A percentile compares a stretch with the other conserved stretches of the same genome.
Conservation (phyloP, 92 coral and sea anemone genomes). For the Paramuricea clavata region DNA sequence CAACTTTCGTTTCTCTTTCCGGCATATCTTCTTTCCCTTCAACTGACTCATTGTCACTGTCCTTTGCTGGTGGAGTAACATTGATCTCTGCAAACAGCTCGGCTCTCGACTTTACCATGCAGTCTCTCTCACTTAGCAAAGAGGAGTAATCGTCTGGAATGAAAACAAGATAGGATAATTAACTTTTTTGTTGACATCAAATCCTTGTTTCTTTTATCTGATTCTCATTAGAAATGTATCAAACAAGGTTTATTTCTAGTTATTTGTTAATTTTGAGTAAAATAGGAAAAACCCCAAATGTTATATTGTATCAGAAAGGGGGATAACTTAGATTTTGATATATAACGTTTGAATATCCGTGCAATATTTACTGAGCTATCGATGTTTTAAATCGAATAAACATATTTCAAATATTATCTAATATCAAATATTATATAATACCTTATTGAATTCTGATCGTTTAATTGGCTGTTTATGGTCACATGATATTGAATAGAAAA, state of each 20-base stretch:
- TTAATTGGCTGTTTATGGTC: too few relatives aligned
- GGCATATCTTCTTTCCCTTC: neutral
- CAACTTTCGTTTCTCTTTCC: neutral
- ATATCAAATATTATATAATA: too few relatives aligned
- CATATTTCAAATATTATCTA: too few relatives aligned
- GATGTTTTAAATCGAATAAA: too few relatives aligned
- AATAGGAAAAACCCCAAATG: too few relatives aligned
- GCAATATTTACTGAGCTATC: too few relatives aligned
- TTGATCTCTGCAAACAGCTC: slow-evolving; percentile 15
- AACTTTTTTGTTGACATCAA: slow-evolving; percentile 8
- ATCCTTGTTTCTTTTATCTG: neutral
- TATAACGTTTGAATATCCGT: too few relatives aligned
- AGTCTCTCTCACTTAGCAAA: slow-evolving; percentile 21
- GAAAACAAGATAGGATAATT: neutral
- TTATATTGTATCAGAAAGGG: too few relatives aligned
- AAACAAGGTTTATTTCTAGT: neutral
- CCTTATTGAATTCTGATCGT: too few relatives aligned
- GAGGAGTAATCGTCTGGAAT: slow-evolving; percentile 19
- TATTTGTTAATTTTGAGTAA: neutral
- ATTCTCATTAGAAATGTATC: neutral
- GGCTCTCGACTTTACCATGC: too few relatives aligned
- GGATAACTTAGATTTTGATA: too few relatives aligned
- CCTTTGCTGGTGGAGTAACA: slow-evolving; percentile 6
- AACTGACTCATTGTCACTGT: slow-evolving; percentile 14
- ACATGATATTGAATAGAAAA: too few relatives aligned